phyloP scores from a whole-genome alignment of 2,113 vertebrate species.

The Ibidorhyncha struthersii region DNA sequence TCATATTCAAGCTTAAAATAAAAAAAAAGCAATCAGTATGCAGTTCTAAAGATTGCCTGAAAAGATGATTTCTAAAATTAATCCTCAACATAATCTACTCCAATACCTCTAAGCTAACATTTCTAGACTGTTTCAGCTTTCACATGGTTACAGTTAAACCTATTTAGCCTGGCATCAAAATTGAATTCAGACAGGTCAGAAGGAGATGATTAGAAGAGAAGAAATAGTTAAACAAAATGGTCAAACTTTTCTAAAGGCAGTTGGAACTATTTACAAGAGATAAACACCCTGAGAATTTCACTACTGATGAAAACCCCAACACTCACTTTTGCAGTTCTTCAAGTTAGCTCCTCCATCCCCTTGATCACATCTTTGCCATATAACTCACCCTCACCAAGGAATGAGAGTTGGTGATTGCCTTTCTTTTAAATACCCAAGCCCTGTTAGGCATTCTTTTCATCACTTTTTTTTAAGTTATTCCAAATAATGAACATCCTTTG shows the following conservation, averaged over 20 bases:
- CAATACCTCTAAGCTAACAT: slow-evolving; percentile 19
- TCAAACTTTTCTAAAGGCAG: neutral
- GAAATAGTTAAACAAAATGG: neutral
- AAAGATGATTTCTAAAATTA: slow-evolving; percentile 52
- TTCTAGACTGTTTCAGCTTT: slow-evolving; percentile 23
- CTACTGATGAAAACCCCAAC: neutral
- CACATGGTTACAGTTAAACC: neutral
- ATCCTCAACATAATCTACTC: slow-evolving; percentile 15
- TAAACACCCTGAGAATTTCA: neutral
- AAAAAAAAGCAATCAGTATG: slow-evolving; percentile 51
- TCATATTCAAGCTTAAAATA: slow-evolving; percentile 45
- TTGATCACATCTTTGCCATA: neutral
- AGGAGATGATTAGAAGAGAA: neutral
- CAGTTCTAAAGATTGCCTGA: slow-evolving; percentile 25
- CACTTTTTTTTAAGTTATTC: neutral
- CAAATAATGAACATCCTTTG: neutral
- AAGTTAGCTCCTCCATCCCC: neutral
- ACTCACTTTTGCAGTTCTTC: neutral
- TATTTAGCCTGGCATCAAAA: neutral
- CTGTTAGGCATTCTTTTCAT: neutral
- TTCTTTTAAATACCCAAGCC: neutral
- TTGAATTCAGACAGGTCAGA: neutral
- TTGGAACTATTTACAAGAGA: neutral
- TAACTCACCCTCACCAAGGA: neutral
- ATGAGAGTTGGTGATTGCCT: neutral